Base-by-base conservation (phyloP, 2,888 invertebrate species). In the Metacarcinus magister region DNA sequence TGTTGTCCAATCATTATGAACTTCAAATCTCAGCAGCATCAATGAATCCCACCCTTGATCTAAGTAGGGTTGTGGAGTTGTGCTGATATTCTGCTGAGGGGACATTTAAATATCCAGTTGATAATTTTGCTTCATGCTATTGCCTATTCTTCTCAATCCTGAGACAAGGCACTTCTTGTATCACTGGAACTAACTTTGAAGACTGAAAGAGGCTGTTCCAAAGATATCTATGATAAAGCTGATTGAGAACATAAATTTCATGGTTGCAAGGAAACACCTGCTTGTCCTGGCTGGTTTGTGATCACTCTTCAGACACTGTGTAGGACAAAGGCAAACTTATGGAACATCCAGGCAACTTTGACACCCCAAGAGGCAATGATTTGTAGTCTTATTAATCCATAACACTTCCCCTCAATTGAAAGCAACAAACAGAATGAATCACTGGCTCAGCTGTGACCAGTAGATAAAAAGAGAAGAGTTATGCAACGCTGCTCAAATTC, bases 271-370 rank as follows among this genome's bases (percentile, higher is more conserved):
- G 75, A n/a, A 75, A 28, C 75, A 75, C n/a, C 60, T 60, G 75
- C 2, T 28, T 28, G 75, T 75, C n/a, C 75, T 75, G 28, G 75
- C 28, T 75, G 75, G 28, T 75, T 75, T 28, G 28, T n/a, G n/a
- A 28, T 28, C n/a, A 75, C 75, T 75, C 28, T 75, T 28, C 75
- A 28, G 75, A 75, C n/a, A 75, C 75, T 75, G 28, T 16, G 8
- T 28, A 28, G 8, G 75, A n/a, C 75, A 75, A 75, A n/a, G 23
- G 28, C 75, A 28, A 75, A 75, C 28, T 75, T n/a, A 75, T 75
- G 75, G 75, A 75, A 75, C 28, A 75, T 75, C n/a, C 75, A n/a
- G 75, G 28, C 75, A 75, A 28, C 75, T n/a, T 75, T n/a, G 75
- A 28, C 75, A 75, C 75, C 28, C 28, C n/a, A 75, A 75, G 10